phyloP scores from a whole-genome alignment of 1,140 invertebrate species.

The Oryctes rhinoceros region DNA sequence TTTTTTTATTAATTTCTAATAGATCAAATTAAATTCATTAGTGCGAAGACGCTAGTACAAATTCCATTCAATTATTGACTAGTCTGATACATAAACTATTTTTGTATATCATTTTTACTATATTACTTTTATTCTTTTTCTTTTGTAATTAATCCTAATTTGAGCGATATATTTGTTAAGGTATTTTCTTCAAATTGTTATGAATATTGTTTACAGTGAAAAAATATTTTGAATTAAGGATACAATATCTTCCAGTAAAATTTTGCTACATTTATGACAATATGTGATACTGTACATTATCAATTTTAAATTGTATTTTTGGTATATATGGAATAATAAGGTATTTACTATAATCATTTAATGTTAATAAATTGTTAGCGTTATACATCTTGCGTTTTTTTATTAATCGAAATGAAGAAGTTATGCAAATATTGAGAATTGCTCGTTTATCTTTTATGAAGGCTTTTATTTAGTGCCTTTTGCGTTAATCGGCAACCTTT shows the following conservation, averaged over 20 bases:
- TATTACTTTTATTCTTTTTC: neutral
- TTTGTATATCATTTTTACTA: neutral
- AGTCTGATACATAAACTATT: neutral
- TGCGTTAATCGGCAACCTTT: no score
- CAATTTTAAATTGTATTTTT: conserved; percentile 41
- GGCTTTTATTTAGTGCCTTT: no score
- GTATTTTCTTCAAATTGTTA: neutral
- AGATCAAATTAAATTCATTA: neutral
- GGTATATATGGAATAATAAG: neutral
- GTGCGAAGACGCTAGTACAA: neutral
- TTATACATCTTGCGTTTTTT: neutral
- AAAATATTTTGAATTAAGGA: conserved; percentile 12
- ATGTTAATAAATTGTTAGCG: conserved; percentile 31
- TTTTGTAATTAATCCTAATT: neutral
- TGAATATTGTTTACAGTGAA: neutral
- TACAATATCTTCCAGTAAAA: conserved; percentile 29
- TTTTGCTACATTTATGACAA: conserved; percentile 36
- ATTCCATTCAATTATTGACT: neutral
- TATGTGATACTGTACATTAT: conserved; percentile 42
- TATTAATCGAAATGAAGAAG: no score
- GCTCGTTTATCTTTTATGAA: no score
- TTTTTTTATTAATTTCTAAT: conserved; percentile 8
- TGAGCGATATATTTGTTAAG: neutral
- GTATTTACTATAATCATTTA: conserved; percentile 31
- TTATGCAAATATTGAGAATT: no score